Base-by-base conservation (phyloP, 1,140 invertebrate genomes). In the Saccostrea echinata region DNA sequence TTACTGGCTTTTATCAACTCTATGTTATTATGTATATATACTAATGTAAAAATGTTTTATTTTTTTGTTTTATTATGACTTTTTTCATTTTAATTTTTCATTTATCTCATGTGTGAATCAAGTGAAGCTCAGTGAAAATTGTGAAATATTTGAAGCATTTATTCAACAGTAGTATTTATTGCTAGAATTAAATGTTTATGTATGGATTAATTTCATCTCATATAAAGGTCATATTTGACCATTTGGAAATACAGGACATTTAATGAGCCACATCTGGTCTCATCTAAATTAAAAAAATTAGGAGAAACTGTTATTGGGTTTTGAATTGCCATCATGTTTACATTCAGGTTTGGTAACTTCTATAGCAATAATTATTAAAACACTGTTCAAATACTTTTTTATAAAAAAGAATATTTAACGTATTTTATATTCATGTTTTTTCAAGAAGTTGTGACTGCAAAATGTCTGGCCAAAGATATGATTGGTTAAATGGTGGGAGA, bases 11-110 rank as follows among this genome's bases (percentile, higher is more conserved):
- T 76, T 76, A 76, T 76, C 27, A 76, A 76, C 24, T 76, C 27
- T 35, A 33, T 76, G 68, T 30, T 76, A 76, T 76, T 16, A 76
- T 76, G 27, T 76, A 76, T 76, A 76, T 76, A 76, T 76, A 33
- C 55, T 61, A n/a, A 76, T 76, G 68, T 76, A 76, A 76, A 76
- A 76, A 76, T 76, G 68, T 76, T 76, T 76, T 76, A 76, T 76
- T 76, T 30, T 71, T 76, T 76, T 76, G 68, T 76, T 76, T 76
- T 76, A 76, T 76, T 76, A 30, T 76, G 27, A 71, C 64, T 33
- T 61, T n/a, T 61, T 27, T 76, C 68, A 76, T 76, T 76, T 76
- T 76, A 16, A 76, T 76, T 30, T 76, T 76, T 76, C 68, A 76
- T 76, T 76, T 76, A 76, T 76, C 68, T 76, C 68, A 76, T 76